Conservation (phyloP, 2,797 vertebrate species). For the Acridotheres tristis region DNA sequence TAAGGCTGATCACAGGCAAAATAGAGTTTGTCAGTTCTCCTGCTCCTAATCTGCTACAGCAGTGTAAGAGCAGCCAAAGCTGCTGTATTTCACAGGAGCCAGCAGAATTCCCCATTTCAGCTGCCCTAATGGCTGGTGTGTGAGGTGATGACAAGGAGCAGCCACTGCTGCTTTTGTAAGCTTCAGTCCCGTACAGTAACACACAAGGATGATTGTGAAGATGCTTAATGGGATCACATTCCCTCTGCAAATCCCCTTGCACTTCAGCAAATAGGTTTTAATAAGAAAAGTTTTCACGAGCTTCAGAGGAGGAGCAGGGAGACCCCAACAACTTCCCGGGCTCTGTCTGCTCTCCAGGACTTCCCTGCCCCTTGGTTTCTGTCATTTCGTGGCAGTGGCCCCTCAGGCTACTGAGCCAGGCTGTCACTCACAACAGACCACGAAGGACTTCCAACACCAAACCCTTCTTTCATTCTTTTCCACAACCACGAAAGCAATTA, state of each 20-base stretch:
- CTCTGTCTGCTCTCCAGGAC: neutral
- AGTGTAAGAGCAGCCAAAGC: neutral
- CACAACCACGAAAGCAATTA: neutral
- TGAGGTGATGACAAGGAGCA: neutral
- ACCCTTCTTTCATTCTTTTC: neutral
- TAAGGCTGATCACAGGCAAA: neutral
- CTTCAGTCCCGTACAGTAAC: accelerated
- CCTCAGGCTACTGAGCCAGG: neutral
- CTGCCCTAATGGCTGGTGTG: neutral
- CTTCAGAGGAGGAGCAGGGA: neutral
- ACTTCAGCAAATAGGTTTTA: neutral
- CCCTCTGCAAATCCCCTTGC: neutral
- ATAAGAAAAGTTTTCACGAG: neutral
- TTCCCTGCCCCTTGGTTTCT: neutral
- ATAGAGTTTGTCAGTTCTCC: neutral
- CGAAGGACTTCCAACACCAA: neutral
- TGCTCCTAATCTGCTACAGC: neutral
- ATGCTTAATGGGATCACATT: neutral
- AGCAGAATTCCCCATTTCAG: neutral
- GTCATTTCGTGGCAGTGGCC: neutral
- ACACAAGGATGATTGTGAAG: neutral
- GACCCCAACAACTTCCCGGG: neutral
- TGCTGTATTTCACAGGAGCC: neutral
- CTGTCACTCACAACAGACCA: neutral
- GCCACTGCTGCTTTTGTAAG: neutral